phyloP scores from a whole-genome alignment of 2,888 invertebrate species.

The Sipha maydis region DNA sequence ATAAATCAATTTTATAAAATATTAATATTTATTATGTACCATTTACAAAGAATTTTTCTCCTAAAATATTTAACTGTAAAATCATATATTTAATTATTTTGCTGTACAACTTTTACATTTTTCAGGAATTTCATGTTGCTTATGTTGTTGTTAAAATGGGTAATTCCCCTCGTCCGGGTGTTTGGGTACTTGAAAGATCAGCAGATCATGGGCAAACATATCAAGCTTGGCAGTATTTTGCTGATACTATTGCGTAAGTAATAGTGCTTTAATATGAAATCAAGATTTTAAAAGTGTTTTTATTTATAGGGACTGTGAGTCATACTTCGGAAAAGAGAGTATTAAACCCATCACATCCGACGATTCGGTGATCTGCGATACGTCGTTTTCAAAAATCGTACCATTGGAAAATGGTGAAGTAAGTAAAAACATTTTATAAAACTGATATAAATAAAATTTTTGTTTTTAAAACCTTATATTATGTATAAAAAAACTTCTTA shows the following conservation, averaged over 20 bases:
- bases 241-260: conserved; percentile 79
- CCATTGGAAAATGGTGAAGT: conserved; percentile 97
- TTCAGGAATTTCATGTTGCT: conserved; percentile 97
- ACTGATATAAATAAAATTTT: background rate
- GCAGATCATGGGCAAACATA: conserved; percentile 92
- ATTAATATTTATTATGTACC: too few relatives aligned
- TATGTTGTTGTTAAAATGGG: conserved; percentile 98
- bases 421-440: conserved; percentile 65
- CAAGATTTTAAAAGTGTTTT: background rate
- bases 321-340: conserved; percentile 85
- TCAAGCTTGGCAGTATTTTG: conserved; percentile 98
- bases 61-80: too few relatives aligned
- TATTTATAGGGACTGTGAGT: conserved; percentile 80
- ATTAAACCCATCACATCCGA: conserved; percentile 83
- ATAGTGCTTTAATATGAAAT: conserved; percentile 20
- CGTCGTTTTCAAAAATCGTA: conserved; percentile 93
- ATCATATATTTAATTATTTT: too few relatives aligned
- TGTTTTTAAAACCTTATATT: background rate
- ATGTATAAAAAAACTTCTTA: background rate
- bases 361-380: conserved; percentile 94
- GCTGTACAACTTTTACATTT: conserved; percentile 49
- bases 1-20: too few relatives aligned
- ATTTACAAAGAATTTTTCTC: too few relatives aligned
- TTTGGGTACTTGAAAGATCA: conserved; percentile 96
- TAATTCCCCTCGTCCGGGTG: conserved; percentile 95